Base-by-base conservation (phyloP, 2,888 invertebrate genomes). In the Ichneumoninae sp. region DNA sequence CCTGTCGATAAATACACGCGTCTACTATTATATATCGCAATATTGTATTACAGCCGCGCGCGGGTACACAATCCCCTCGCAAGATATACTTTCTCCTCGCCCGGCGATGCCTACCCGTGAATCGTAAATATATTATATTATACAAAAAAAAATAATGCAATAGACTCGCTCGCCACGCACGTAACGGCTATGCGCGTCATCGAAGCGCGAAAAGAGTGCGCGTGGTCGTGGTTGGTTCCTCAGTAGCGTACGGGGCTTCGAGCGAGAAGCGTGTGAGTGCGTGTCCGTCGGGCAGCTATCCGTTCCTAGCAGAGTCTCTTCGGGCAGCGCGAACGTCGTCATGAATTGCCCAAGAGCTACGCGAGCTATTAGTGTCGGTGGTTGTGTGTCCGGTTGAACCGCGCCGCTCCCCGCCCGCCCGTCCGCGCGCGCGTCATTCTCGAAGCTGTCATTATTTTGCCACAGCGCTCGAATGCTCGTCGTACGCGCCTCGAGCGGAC, bases 171-270 rank as follows among this genome's bases (percentile, higher is more conserved):
- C 19, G 72, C 19, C 44, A 33, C 65, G 50, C 78, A 69, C 78
- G 69, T 19, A 80, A 36, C 68, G 79, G 52, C 33, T 70, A 76
- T 79, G 79, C 79, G 82, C 84, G 84, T 84, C 84, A 82, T 68
- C 84, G 84, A 82, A 79, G 84, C 84, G 84, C 84, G 82, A 84
- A 79, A 82, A 70, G 84, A 79, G 84, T 84, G 84, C 84, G 84
- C 84, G 84, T 76, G 82, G 84, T 78, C 78, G 47, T 62, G 75
- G 19, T 71, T 54, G 13, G 47, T 19, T 22, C 16, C 30, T 82
- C 84, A 84, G 84, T 84, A 70, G 71, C 71, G 62, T 70, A 60
- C 72, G 60, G 36, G 54, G 33, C 77, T 77, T 70, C 74, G 77
- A 69, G 80, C 62, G 65, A 54, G 68, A 30, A 75, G 76, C 75